Percentiles rank a stretch among this genome's conserved stretches.
Conservation (phyloP, 2,797 vertebrate genomes). For the Rhinoraja longicauda region DNA sequence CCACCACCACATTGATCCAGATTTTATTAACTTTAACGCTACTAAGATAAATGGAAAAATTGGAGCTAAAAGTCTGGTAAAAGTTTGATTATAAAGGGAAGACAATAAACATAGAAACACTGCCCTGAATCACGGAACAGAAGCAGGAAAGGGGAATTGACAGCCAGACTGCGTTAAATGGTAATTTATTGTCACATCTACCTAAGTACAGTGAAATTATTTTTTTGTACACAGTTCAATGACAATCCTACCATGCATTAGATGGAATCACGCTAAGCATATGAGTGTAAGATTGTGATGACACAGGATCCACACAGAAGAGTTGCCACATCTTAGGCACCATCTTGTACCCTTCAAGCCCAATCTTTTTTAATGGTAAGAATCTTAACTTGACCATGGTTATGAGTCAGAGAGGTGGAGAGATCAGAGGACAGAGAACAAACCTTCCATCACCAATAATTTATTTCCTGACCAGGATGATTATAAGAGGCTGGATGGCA, state of each 20-base stretch:
- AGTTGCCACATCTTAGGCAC: no score
- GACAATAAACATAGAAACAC: neutral
- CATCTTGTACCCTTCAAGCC: no score
- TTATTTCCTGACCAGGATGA: neutral
- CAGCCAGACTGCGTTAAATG: neutral
- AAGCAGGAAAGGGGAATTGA: neutral
- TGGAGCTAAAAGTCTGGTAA: slow-evolving; percentile 26
- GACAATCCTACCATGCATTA: no score
- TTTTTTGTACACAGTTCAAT: no score
- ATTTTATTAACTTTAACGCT: slow-evolving; percentile 29
- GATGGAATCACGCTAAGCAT: no score
- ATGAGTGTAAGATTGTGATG: no score
- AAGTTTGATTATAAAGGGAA: slow-evolving; percentile 31
- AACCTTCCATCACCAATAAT: neutral
- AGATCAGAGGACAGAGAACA: neutral
- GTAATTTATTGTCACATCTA: no score
- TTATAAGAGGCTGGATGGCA: neutral
- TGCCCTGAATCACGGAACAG: neutral
- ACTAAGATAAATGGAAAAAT: slow-evolving; percentile 30
- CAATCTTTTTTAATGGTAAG: no score
- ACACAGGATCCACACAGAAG: no score
- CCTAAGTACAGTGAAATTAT: no score
- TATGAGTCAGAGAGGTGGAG: neutral
- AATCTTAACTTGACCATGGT: neutral
- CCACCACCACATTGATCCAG: neutral